phyloP scores from a whole-genome alignment of 2,797 vertebrate genomes.

The Melanotaenia parkinsoni region DNA sequence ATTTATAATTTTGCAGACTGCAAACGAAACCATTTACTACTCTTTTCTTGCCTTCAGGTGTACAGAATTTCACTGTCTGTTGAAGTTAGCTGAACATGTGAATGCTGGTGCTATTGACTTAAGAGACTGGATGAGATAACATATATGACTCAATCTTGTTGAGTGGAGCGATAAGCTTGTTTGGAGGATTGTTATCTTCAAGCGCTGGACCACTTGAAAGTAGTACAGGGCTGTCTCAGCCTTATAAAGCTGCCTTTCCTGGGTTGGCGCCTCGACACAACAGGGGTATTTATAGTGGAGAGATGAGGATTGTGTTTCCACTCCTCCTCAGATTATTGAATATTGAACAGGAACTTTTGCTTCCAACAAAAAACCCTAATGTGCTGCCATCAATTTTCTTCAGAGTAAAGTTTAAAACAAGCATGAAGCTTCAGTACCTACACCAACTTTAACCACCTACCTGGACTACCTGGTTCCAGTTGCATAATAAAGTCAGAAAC shows the following conservation, averaged over 20 bases:
- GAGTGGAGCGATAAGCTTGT: slow-evolving; percentile 69
- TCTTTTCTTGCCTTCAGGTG: slow-evolving; percentile 33
- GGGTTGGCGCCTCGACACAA: slow-evolving; percentile 44
- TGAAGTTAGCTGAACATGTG: slow-evolving; percentile 46
- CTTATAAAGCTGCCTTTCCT: slow-evolving; percentile 70
- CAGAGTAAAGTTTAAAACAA: neutral
- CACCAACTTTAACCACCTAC: neutral
- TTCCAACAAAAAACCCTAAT: slow-evolving; percentile 9
- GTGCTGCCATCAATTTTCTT: neutral
- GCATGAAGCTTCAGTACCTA: neutral
- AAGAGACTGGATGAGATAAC: slow-evolving; percentile 54
- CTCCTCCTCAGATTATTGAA: slow-evolving; percentile 28
- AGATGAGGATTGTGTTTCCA: slow-evolving; percentile 28
- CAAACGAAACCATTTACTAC: slow-evolving; percentile 22
- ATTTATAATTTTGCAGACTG: neutral
- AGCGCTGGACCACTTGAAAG: slow-evolving; percentile 55
- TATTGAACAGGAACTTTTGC: slow-evolving; percentile 10
- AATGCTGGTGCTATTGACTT: slow-evolving; percentile 38
- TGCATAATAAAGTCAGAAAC: too few relatives aligned
- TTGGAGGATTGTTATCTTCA: slow-evolving; percentile 64
- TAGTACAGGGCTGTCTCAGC: slow-evolving; percentile 41
- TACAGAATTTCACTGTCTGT: neutral
- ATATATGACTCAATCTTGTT: slow-evolving; percentile 59
- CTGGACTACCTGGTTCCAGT: too few relatives aligned
- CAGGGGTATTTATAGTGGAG: slow-evolving; percentile 63